Percentiles rank a stretch among this genome's conserved stretches.
These are phyloP conservation scores for Acomys russatus DNA, from an alignment of 2,797 vertebrate genomes.

Conservation along the genomic window DNA sequence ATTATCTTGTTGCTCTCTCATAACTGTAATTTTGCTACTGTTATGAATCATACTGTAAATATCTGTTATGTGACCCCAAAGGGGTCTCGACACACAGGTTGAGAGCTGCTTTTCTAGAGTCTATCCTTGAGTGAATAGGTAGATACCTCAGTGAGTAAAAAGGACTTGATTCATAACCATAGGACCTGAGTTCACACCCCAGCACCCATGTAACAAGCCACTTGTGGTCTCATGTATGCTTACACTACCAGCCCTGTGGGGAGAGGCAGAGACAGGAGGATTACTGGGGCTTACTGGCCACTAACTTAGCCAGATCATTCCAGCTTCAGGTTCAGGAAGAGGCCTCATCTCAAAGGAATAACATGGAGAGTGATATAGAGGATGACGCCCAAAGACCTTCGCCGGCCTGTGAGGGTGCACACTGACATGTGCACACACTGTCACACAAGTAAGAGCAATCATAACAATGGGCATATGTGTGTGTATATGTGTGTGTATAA, in stretches of 20 bases:
- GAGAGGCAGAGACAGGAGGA: neutral
- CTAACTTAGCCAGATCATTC: neutral
- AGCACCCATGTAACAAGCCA: neutral
- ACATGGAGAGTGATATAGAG: neutral
- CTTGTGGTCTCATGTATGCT: neutral
- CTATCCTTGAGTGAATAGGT: neutral
- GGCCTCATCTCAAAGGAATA: neutral
- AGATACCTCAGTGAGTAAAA: neutral
- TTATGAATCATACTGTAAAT: neutral
- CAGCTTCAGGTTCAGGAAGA: neutral
- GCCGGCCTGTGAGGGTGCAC: neutral
- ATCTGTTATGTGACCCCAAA: neutral
- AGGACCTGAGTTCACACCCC: neutral
- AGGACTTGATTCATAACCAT: neutral
- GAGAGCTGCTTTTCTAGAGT: neutral
- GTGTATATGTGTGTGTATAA: neutral
- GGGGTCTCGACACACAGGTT: too few relatives aligned
- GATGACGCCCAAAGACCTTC: neutral
- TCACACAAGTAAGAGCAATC: neutral
- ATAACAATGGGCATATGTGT: neutral
- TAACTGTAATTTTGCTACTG: neutral
- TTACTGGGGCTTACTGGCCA: too few relatives aligned
- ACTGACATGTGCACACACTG: neutral
- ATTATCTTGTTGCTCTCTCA: neutral
- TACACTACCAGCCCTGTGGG: neutral